Base-by-base conservation (phyloP, 2,113 vertebrate genomes). In the Odontesthes bonariensis region DNA sequence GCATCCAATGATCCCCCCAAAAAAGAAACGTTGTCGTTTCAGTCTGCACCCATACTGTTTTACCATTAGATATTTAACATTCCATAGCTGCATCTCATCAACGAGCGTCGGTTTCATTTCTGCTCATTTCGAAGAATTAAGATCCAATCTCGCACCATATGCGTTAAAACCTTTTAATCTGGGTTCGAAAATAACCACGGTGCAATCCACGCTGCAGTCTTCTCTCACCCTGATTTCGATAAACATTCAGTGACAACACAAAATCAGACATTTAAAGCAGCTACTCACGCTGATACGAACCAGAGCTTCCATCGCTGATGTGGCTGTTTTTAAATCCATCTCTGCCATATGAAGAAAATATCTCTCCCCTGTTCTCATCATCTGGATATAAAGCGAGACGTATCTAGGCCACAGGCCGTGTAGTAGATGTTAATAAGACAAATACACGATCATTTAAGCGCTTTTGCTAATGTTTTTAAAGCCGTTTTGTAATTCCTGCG, bases 241-340 rank as follows among this genome's bases (percentile, higher is more conserved):
- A 14, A 70, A 3, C 20, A 64, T 8, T 0, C n/a, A 62, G 3
- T 27, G 9, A 75, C 19, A 52, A 35, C 32, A 75, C 1, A 67
- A 5, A 35, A 38, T 52, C 32, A 42, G 2, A 54, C 0, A 42
- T 49, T 16, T 66, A 57, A 7, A 11, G 10, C 5, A 46, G 46
- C 5, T 86, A 92, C 92, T 93, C 77, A 94, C 92, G 65, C 83
- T 89, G 76, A 89, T 81, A 20, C 92, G 93, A 64, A 84, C 86
- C 89, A 92, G 40, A 7, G 91, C 90, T 60, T 94, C 92, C 92
- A 93, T 92, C 79, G 86, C 82, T 27, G 83, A 73, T 68, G 84
- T 81, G 71, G 76, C 83, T 56, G 90, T 71, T 83, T 90, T 93
- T 17, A 86, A 63, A 79, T 91, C 91, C 90, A 90, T 86, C 74